Conservation (phyloP, 2,797 vertebrate species). For the Scolopax bukidnonensis region DNA sequence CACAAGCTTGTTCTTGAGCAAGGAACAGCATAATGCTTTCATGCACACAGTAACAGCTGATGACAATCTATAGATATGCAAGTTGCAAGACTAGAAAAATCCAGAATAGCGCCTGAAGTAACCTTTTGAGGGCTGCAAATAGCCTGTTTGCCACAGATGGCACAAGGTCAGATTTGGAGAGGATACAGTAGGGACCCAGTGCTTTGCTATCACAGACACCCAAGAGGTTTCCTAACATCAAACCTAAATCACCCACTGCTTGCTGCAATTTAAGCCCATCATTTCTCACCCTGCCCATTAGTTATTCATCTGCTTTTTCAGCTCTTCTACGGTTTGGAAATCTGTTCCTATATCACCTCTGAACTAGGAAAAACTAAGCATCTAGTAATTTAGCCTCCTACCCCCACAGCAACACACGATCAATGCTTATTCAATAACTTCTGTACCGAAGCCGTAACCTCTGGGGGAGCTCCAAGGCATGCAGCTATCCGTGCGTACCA, state of each 20-base stretch:
- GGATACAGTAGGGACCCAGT: not conserved
- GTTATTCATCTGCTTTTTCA: not conserved
- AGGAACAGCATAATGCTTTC: not conserved
- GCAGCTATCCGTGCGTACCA: accelerated
- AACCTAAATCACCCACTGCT: accelerated
- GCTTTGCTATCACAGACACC: not conserved
- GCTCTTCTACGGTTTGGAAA: not conserved
- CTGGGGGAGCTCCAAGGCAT: not conserved
- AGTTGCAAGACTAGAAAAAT: not conserved
- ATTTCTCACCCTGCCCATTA: not conserved
- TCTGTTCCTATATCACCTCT: not conserved
- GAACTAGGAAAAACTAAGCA: not conserved
- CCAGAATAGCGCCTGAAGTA: not conserved
- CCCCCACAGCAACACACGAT: accelerated
- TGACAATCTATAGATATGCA: not conserved
- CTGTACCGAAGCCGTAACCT: not conserved
- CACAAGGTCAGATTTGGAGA: not conserved
- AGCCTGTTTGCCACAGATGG: not conserved
- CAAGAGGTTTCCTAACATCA: not conserved
- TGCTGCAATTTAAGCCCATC: not conserved
- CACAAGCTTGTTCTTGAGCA: not conserved
- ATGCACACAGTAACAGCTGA: not conserved
- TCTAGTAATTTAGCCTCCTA: not conserved
- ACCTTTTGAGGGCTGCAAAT: not conserved
- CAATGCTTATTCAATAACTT: not conserved